Evolutionary conservation across 2,113 vertebrate genomes (phyloP).

Genomic region (Neodon shergylaensis): DNA sequence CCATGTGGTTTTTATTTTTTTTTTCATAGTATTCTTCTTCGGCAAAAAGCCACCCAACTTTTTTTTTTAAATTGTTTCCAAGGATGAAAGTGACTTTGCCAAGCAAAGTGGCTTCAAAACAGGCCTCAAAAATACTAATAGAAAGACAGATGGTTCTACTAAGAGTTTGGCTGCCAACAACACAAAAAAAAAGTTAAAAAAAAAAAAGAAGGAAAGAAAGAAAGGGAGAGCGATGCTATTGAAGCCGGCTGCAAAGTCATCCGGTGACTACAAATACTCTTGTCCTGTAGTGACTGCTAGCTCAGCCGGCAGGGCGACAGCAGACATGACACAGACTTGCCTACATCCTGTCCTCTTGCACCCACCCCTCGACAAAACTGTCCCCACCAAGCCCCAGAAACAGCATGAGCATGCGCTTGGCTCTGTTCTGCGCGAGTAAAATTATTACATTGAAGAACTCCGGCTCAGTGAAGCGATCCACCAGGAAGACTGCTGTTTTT

Average conservation of each 20-base stretch:
- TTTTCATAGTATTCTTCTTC: conserved; percentile 91
- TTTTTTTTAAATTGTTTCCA: conserved; percentile 92
- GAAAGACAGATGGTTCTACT: conserved; percentile 99
- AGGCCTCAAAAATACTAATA: conserved; percentile 94
- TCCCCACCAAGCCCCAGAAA: conserved; percentile 83
- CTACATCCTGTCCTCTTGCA: conserved; percentile 65
- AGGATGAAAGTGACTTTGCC: conserved; percentile 98
- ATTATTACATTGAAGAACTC: conserved; percentile 82
- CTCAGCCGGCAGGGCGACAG: conserved; percentile 88
- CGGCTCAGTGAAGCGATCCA: conserved; percentile 84
- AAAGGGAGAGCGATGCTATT: conserved; percentile 93
- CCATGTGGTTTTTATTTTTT: conserved; percentile 84
- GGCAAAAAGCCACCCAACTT: conserved; percentile 95
- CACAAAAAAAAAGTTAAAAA: conserved; percentile 85
- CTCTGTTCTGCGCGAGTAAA: conserved; percentile 83
- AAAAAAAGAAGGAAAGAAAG: conserved; percentile 89
- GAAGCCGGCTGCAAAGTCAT: conserved; percentile 93
- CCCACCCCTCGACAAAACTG: conserved; percentile 78
- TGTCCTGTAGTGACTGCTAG: conserved; percentile 88
- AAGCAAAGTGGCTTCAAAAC: conserved; percentile 92
- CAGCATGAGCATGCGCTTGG: conserved; percentile 83
- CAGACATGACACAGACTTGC: conserved; percentile 85
- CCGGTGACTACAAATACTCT: conserved; percentile 89
- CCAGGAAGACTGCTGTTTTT: conserved; percentile 84
- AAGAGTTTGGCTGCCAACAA: conserved; percentile 95